These are phyloP conservation scores for Drosophila lutescens DNA, from an alignment of 2,888 invertebrate species.

Conservation along the genomic window DNA sequence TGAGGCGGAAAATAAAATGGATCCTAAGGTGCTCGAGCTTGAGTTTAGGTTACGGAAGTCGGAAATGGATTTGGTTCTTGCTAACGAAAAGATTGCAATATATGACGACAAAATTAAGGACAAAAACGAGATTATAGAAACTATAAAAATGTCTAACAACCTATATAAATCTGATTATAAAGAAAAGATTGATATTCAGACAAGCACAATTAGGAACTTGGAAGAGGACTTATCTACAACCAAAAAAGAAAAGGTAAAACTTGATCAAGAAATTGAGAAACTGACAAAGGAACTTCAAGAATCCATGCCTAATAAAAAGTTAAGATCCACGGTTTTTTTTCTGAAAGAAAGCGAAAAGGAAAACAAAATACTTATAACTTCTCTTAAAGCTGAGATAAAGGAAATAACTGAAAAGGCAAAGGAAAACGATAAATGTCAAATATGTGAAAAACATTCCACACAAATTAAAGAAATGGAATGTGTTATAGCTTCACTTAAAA, in stretches of 20 bases:
- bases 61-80: conserved; percentile 1
- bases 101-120: conserved; percentile 17
- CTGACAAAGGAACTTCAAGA: not conserved
- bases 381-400: not conserved
- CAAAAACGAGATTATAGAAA: conserved; percentile 20
- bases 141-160: not conserved
- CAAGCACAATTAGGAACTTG: not conserved
- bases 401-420: not conserved
- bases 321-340: not conserved
- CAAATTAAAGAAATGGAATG: not conserved
- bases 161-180: conserved; percentile 6
- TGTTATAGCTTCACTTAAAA: not conserved
- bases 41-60: not conserved
- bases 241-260: not conserved
- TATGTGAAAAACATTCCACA: not conserved
- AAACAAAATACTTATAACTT: not conserved
- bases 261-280: not conserved
- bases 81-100: conserved; percentile 3
- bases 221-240: not conserved
- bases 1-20: not conserved
- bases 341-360: not conserved
- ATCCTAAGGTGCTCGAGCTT: not conserved
- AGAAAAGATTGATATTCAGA: not conserved
- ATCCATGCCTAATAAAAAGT: not conserved
- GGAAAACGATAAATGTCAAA: not conserved